Evolutionary conservation across 2,888 invertebrate genomes (phyloP).

Genomic region (Ceraclea dissimilis): DNA sequence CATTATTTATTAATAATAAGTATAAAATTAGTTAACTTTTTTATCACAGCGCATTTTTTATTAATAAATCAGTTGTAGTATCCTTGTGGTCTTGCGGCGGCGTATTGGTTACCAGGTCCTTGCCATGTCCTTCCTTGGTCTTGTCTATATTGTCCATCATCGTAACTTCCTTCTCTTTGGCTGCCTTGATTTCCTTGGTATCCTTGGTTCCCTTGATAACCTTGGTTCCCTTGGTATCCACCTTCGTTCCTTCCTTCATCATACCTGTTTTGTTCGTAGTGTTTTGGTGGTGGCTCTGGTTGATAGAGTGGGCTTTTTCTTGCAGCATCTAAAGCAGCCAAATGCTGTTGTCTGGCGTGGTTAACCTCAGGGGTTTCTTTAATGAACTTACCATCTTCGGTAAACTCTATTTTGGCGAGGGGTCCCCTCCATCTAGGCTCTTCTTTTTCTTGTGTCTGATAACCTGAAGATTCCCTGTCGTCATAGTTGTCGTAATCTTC

Average conservation of each 20-base stretch:
- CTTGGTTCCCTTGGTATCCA: conserved; percentile 14
- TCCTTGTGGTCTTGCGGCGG: background rate
- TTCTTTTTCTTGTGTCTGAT: conserved; percentile 6
- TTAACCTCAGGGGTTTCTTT: conserved; percentile 25
- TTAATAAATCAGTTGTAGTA: background rate
- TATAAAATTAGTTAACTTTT: too few species aligned
- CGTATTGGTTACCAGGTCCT: conserved; percentile 1
- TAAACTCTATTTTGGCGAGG: conserved; percentile 23
- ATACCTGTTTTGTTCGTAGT: conserved; percentile 1
- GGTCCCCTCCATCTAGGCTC: conserved; percentile 25
- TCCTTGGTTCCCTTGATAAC: conserved; percentile 10
- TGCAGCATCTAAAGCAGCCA: conserved; percentile 21
- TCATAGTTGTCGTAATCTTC: conserved; percentile 22
- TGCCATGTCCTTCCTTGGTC: conserved; percentile 3
- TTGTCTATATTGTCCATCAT: conserved; percentile 8
- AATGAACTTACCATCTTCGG: conserved; percentile 25
- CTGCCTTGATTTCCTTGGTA: conserved; percentile 12
- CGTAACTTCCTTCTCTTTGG: conserved; percentile 10
- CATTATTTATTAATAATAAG: too few species aligned
- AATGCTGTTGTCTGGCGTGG: conserved; percentile 20
- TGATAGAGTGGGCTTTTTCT: conserved; percentile 13
- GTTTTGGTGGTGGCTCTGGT: conserved; percentile 7
- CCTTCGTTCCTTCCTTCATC: conserved; percentile 19
- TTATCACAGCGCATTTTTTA: too few species aligned
- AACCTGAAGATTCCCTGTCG: conserved; percentile 9